Base-by-base conservation (phyloP, 2,113 vertebrate species). In the Phyllostomus hastatus region DNA sequence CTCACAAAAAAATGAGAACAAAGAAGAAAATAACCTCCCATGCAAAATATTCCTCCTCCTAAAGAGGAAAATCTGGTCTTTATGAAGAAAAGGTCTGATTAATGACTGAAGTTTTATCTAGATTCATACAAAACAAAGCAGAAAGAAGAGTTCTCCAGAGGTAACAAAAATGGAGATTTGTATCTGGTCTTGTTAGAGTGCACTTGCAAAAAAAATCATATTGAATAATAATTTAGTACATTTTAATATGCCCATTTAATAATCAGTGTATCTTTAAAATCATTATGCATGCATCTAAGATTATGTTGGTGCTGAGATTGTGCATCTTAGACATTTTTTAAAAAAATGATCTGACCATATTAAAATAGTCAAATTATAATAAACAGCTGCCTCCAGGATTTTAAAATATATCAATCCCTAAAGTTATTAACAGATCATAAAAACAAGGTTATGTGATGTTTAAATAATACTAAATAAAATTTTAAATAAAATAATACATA, bases 221-320 rank as follows among this genome's bases (percentile, higher is more conserved):
- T 12, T 38, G 52, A 67, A 82, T 72, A 89, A 61, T 1, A 52
- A 70, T 50, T 91, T 64, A 22, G 10, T 83, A 8, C 59, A 85
- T 70, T 90, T 94, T 57, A 70, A 70, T 19, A 43, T 69, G 11
- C 2, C 7, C 7, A 24, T 4, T 94, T 69, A 76, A 35, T 84
- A 43, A 91, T 73, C 24, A 79, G 57, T 93, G 69, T 92, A 10
- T 95, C 43, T 70, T 95, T 38, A 67, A 52, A 90, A 79, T 82
- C 7, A 67, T 69, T 48, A 43, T 48, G 43, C 2, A 43, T 48
- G 8, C 17, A 76, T 57, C 72, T 81, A 88, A 50, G 26, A 28
- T 54, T 76, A 50, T 31, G 88, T 91, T 89, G 11, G 17, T 50
- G 31, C 38, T 28, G 41, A 85, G 7, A 48, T 4, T 69, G 0